Evolutionary conservation across 2,113 vertebrate genomes (phyloP), one percentile per base, ranked within the genome.

Genomic region (Sorex araneus): DNA sequence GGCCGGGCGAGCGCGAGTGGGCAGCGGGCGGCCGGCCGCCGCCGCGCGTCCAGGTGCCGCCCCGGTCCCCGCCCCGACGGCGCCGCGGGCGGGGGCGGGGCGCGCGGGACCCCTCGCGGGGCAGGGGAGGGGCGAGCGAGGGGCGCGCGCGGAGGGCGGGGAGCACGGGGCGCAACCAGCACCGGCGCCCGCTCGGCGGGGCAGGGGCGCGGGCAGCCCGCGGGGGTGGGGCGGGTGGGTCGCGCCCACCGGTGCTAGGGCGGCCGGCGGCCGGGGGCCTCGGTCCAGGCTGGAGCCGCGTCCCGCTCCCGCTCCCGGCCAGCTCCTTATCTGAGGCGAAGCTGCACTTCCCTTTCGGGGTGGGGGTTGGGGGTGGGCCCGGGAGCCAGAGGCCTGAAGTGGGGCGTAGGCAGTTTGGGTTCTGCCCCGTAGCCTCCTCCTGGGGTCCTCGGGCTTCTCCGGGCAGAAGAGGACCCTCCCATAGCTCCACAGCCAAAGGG

Each of bases 181-280:
- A n/a, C n/a, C n/a, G n/a, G n/a, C n/a, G n/a, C n/a, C n/a, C n/a
- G n/a, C n/a, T n/a, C n/a, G n/a, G 11, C 30, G 13, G 8, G 28
- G 43, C 73, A 13, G 36, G 40, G 43, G 71, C 25, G 25, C 10
- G 21, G 67, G 21, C 4, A 5, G 47, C 9, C 6, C 12, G 5
- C 16, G 19, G 1, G 11, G 21, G 32, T 8, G 43, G 19, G 25
- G 21, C 21, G 50, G n/a, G 2, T 6, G 9, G 0, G 1, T 10
- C 1, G 10, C 18, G 6, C 5, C 5, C 1, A 2, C 19, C 30
- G n/a, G 45, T 8, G 8, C 2, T 16, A 10, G 0, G 57, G 15
- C 32, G n/a, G n/a, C n/a, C n/a, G n/a, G n/a, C n/a, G 19, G 8
- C 6, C 71, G 32, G 32, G 34, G 47, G 43, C 80, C 40, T 87